A percentile compares a stretch with the other conserved stretches of the same genome.
Evolutionary conservation across 2,113 vertebrate genomes (phyloP).

Genomic region (Isurus oxyrinchus): DNA sequence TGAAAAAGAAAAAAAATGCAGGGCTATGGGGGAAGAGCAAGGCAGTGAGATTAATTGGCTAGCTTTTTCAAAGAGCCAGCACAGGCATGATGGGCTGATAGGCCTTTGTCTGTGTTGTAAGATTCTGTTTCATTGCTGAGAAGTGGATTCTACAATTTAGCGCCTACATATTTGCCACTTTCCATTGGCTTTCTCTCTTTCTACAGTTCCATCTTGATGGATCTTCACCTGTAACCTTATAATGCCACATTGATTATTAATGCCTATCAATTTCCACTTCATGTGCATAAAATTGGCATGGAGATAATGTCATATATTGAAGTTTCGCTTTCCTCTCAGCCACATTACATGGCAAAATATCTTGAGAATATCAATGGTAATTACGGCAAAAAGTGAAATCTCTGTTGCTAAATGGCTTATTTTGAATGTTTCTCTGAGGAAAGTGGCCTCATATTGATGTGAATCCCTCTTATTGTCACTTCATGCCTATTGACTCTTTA

Average conservation of each 20-base stretch:
- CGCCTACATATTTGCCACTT: not conserved
- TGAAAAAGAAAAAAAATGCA: not conserved
- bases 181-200: not conserved
- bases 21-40: not conserved
- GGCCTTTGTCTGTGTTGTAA: not conserved
- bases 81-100: not conserved
- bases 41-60: not conserved
- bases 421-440: slow-evolving; percentile 25
- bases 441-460: slow-evolving; percentile 10
- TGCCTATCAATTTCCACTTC: not conserved
- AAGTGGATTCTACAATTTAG: not conserved
- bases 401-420: not conserved
- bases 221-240: not conserved
- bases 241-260: not conserved
- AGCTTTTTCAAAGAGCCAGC: not conserved
- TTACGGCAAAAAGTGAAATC: not conserved
- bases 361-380: not conserved
- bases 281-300: not conserved
- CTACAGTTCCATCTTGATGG: not conserved
- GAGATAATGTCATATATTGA: not conserved
- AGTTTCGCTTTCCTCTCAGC: not conserved
- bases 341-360: not conserved
- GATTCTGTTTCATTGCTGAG: not conserved
- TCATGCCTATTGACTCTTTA: slow-evolving; percentile 35
- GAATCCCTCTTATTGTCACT: slow-evolving; percentile 31